Conservation (phyloP, 2,113 vertebrate species). For the Oplegnathus fasciatus region DNA sequence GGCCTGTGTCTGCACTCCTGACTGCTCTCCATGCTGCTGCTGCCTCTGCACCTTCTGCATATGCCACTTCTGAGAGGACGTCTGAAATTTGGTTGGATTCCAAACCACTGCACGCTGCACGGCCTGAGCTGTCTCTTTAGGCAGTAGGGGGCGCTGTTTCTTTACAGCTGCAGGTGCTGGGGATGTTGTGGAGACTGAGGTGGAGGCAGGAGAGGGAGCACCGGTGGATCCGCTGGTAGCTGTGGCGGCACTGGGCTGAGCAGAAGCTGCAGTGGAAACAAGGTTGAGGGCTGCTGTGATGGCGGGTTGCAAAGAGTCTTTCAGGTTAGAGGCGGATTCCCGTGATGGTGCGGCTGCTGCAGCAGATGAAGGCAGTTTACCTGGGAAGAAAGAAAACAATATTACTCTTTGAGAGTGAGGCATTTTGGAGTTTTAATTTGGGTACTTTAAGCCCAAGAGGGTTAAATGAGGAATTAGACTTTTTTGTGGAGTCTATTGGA, state of each 20-base stretch:
- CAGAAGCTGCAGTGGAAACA: conserved; percentile 78
- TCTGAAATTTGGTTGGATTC: conserved; percentile 96
- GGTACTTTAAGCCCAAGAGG: neutral
- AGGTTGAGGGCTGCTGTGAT: conserved; percentile 77
- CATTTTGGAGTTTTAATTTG: neutral
- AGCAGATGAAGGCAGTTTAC: conserved; percentile 87
- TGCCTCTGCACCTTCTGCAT: conserved; percentile 96
- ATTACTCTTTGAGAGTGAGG: neutral
- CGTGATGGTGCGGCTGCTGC: conserved; percentile 82
- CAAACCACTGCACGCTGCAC: conserved; percentile 93
- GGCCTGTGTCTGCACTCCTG: conserved; percentile 74
- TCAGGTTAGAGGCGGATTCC: conserved; percentile 84
- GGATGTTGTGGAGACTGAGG: conserved; percentile 80
- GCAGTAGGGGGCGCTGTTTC: conserved; percentile 97
- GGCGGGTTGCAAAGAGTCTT: conserved; percentile 85
- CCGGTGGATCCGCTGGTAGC: conserved; percentile 73
- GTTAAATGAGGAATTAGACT: neutral
- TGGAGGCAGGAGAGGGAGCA: conserved; percentile 77
- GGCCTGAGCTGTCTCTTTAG: conserved; percentile 92
- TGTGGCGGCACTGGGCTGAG: conserved; percentile 79
- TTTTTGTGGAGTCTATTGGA: neutral
- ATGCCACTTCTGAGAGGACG: conserved; percentile 97
- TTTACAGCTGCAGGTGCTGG: conserved; percentile 85
- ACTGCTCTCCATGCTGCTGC: conserved; percentile 85
- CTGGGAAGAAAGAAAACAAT: conserved; percentile 65